Evolutionary conservation across 2,888 invertebrate species (phyloP).

Genomic region (Bugula neritina): DNA sequence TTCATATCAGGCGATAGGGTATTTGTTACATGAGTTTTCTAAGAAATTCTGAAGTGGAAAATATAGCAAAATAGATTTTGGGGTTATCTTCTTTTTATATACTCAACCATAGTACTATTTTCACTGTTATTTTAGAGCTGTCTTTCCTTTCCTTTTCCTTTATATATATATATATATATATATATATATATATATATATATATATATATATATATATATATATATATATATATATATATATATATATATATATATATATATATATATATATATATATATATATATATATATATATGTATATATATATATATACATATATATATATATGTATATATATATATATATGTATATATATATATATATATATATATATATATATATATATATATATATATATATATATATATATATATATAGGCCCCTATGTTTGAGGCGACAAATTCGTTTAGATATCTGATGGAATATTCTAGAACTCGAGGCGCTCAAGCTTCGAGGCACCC

Average conservation of each 20-base stretch:
- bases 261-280: constrained; percentile 6
- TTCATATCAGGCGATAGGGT: too few species aligned
- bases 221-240: constrained; percentile 6
- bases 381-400: constrained; percentile 6
- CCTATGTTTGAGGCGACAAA: too few species aligned
- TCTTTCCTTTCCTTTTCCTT: background rate
- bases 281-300: constrained; percentile 2
- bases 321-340: background rate
- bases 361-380: constrained; percentile 6
- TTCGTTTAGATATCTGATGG: too few species aligned
- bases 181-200: constrained; percentile 6
- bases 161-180: constrained; percentile 6
- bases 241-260: constrained; percentile 6
- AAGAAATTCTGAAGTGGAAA: too few species aligned
- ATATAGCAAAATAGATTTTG: too few species aligned
- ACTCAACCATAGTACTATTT: too few species aligned
- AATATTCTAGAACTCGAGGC: too few species aligned
- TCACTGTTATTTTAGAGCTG: background rate
- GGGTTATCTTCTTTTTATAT: too few species aligned
- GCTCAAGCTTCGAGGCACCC: too few species aligned
- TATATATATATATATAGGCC: too few species aligned
- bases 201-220: constrained; percentile 6
- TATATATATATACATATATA: constrained; percentile 2
- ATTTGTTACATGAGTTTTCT: too few species aligned
- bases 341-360: constrained; percentile 2